Evolutionary conservation across 1,140 invertebrate species (phyloP), one percentile per base, ranked within the genome.

Genomic region (Cardiocondyla obscurior): DNA sequence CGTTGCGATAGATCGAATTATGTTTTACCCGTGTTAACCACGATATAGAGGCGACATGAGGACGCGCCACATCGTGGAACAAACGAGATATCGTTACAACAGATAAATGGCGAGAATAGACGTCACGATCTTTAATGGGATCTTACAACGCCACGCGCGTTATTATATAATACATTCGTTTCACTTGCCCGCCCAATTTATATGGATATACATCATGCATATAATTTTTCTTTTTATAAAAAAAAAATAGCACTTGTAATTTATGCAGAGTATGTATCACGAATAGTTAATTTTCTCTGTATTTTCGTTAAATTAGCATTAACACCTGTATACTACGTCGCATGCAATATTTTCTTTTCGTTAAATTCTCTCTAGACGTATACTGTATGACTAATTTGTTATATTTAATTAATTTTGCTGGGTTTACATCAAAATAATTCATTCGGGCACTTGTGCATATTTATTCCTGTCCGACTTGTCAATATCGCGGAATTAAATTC

Each of bases 1-100:
- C 44, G 5, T 12, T 16, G 46, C 60, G 22, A 79, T 53, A 79
- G 25, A 79, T 79, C 46, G 74, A 79, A 79, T 79, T 79, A 79
- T 53, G 16, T 69, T 69, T 77, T 53, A 46, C 30, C 58, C 28
- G 44, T 25, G 22, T 8, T 79, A 69, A 79, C 33, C 46, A 22
- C 33, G 46, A 53, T 36, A 67, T 53, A 53, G 33, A 53, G 33
- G 22, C 62, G 22, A 79, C 62, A 42, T 53, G 46, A 77, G 46
- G 33, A 62, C 30, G 44, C n/a, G 36, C 46, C 46, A 4, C 10
- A 16, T 79, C 46, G 39, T 42, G 33, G 53, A 39, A 53, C 22
- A 67, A 79, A 79, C n/a, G 46, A 69, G 33, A 69, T 55, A 67
- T 12, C 39, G 46, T 46, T 77, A 42, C 22, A 49, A 67, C 22